These are phyloP conservation scores for Kradibia gibbosae DNA, from an alignment of 1,140 invertebrate genomes.

Conservation along the genomic window DNA sequence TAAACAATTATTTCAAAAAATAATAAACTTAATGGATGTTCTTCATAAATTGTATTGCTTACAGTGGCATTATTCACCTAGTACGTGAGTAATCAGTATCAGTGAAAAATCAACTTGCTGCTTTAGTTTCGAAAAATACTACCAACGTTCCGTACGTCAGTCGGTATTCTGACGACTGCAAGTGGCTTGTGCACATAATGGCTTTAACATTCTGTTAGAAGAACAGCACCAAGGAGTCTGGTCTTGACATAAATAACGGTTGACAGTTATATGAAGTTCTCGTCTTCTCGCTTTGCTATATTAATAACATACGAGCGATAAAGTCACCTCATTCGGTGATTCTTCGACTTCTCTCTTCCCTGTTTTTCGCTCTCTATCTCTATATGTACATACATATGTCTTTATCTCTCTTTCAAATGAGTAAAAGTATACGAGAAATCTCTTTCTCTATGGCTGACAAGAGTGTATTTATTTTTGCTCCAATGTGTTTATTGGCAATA, in stretches of 20 bases:
- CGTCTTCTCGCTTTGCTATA: constrained; percentile 46
- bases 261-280: constrained; percentile 50
- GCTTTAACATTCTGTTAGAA: constrained; percentile 40
- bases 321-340: constrained; percentile 44
- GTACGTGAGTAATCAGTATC: constrained; percentile 27
- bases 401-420: background rate
- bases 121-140: constrained; percentile 38
- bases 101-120: constrained; percentile 22
- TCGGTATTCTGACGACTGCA: background rate
- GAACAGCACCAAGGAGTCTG: background rate
- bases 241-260: constrained; percentile 40
- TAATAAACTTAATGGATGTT: background rate
- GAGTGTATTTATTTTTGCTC: constrained; percentile 38
- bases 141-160: constrained; percentile 17
- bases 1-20: constrained; percentile 22
- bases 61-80: constrained; percentile 13
- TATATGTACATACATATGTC: background rate
- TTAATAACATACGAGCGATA: constrained; percentile 50
- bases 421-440: constrained; percentile 2
- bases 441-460: constrained; percentile 29
- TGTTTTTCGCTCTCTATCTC: background rate
- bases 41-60: background rate
- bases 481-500: constrained; percentile 48
- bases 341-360: background rate
- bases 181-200: constrained; percentile 32